A percentile compares a stretch with the other conserved stretches of the same genome.
Evolutionary conservation across 1,140 invertebrate species (phyloP).

Genomic region (Venturia canescens): DNA sequence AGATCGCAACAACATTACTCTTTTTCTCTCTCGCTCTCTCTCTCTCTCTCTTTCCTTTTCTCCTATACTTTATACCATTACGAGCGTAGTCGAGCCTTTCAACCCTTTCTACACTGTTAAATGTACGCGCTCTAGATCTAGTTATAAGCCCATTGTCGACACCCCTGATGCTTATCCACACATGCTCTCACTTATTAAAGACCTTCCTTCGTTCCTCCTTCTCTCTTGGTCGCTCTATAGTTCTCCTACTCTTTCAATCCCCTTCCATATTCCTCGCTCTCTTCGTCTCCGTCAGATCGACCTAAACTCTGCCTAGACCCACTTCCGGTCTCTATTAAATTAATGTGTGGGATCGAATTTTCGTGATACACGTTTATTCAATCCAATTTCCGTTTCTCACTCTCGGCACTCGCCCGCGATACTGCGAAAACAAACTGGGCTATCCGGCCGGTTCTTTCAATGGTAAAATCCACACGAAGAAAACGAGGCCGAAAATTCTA

Average conservation of each 20-base stretch:
- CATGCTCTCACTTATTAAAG: slow-evolving; percentile 65
- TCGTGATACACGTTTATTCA: neutral
- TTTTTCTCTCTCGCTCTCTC: neutral
- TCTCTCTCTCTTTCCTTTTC: slow-evolving; percentile 3
- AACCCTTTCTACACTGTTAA: slow-evolving; percentile 58
- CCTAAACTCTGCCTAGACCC: neutral
- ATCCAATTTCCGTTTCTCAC: neutral
- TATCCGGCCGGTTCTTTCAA: too few relatives aligned
- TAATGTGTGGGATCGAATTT: slow-evolving; percentile 36
- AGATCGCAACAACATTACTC: neutral
- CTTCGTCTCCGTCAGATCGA: slow-evolving; percentile 34
- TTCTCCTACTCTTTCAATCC: neutral
- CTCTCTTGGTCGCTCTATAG: too few relatives aligned
- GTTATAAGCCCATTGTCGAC: slow-evolving; percentile 64
- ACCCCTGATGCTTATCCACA: slow-evolving; percentile 60
- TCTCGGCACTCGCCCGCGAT: neutral
- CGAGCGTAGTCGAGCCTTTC: slow-evolving; percentile 39
- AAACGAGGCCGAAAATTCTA: too few relatives aligned
- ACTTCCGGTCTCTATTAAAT: slow-evolving; percentile 31
- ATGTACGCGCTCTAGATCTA: slow-evolving; percentile 62
- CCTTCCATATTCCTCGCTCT: slow-evolving; percentile 14
- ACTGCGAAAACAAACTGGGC: slow-evolving; percentile 5
- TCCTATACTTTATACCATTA: too few relatives aligned
- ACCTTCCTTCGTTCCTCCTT: slow-evolving; percentile 13
- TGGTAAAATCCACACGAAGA: too few relatives aligned